Conservation (phyloP, 2,888 invertebrate species). For the Trissonchulus latispiculum region DNA sequence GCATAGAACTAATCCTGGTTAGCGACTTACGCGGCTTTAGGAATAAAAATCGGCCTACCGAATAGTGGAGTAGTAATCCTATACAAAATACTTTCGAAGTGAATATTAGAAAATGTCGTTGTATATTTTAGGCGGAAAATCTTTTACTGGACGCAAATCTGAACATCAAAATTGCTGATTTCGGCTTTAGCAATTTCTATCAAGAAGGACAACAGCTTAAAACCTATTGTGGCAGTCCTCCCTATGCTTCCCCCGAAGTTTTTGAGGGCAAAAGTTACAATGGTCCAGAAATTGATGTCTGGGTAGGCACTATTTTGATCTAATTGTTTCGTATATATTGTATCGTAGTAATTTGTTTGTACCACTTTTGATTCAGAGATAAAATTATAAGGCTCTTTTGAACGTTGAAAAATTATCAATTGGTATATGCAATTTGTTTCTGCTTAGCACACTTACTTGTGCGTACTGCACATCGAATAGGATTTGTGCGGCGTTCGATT, state of each 20-base stretch:
- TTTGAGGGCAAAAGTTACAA: constrained; percentile 90
- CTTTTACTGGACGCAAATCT: constrained; percentile 79
- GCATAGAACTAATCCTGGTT: too few species aligned
- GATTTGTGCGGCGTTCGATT: too few species aligned
- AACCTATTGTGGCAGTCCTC: constrained; percentile 94
- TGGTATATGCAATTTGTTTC: too few species aligned
- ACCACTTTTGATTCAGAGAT: too few species aligned
- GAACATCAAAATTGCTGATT: constrained; percentile 87
- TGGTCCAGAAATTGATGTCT: constrained; percentile 91
- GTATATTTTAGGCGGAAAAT: constrained; percentile 76
- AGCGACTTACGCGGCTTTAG: constrained; percentile 85
- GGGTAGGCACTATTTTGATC: constrained; percentile 83
- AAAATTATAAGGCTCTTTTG: too few species aligned
- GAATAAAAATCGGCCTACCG: too few species aligned
- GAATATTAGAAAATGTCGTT: constrained; percentile 31
- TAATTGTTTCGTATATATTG: too few species aligned
- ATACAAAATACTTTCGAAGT: not conserved
- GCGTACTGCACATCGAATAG: too few species aligned
- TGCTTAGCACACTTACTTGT: too few species aligned
- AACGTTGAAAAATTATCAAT: too few species aligned
- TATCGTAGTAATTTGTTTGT: too few species aligned
- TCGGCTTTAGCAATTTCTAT: constrained; percentile 94
- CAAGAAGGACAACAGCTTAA: constrained; percentile 72
- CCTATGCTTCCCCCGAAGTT: constrained; percentile 85
- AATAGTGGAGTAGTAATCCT: not conserved